Base-by-base conservation (phyloP, 2,888 invertebrate species). In the Minunthozetes semirufus region DNA sequence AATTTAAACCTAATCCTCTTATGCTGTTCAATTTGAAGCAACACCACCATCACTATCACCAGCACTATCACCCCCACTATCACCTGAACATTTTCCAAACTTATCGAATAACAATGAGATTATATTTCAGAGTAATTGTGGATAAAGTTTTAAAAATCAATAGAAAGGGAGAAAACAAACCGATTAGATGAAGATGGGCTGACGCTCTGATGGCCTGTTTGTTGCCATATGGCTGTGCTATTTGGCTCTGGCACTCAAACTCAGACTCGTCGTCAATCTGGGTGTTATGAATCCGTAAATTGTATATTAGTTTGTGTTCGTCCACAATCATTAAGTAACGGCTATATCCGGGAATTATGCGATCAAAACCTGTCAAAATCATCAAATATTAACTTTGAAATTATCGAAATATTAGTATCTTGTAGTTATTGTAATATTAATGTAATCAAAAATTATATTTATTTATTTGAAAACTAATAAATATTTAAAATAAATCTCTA, bases 321-420 rank as follows among this genome's bases (percentile, higher is more conserved):
- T 82, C 82, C 5, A 81, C 80, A 42, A 82, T 78, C 76, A 81
- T 80, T 76, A 81, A 81, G 56, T 82, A 83, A 11, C 82, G 79
- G 11, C 81, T 79, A 75, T 80, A 82, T 0, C 83, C 84, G 5
- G 83, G 83, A 46, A 84, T 81, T 42, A 76, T 76, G 6, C 82
- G 80, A 74, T 82, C 81, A 79, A 80, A 82, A 71, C 83, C 84
- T 83, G 80, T 48, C 79, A 42, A 42, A 79, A 5, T 48, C 46
- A 72, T n/a, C n/a, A n/a, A n/a, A n/a, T n/a, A n/a, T n/a, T n/a
- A n/a, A n/a, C n/a, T n/a, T n/a, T n/a, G n/a, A n/a, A n/a, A n/a
- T n/a, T n/a, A n/a, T n/a, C n/a, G n/a, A n/a, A n/a, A n/a, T n/a
- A n/a, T n/a, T n/a, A n/a, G n/a, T n/a, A n/a, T n/a, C n/a, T n/a